Evolutionary conservation across 2,888 invertebrate genomes (phyloP).

Genomic region (Sphaeridia pumilis): DNA sequence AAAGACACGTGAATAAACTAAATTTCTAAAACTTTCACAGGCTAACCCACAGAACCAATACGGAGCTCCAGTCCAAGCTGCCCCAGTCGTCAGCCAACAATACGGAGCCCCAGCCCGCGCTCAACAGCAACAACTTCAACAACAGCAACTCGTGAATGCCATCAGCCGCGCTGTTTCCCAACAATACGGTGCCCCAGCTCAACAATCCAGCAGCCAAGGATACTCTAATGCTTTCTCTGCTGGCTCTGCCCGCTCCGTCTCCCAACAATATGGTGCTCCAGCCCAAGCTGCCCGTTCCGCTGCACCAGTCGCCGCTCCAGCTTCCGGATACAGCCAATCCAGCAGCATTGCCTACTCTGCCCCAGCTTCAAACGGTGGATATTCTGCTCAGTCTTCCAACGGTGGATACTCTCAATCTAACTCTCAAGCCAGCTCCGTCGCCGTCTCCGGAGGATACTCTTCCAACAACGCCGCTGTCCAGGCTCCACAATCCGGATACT

Average conservation of each 20-base stretch:
- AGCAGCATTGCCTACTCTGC: background rate
- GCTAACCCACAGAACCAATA: conserved; percentile 1
- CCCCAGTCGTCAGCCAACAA: conserved; percentile 1
- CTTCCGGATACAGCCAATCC: background rate
- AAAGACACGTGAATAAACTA: background rate
- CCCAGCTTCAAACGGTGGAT: background rate
- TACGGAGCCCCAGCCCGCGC: conserved; percentile 7
- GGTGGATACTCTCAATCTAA: conserved; percentile 4
- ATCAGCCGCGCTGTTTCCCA: background rate
- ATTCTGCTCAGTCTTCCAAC: background rate
- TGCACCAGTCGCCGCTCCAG: background rate
- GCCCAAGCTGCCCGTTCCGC: background rate
- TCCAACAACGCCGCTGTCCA: background rate
- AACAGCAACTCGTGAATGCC: background rate
- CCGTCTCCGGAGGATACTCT: background rate
- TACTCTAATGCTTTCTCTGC: background rate
- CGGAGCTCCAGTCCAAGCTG: background rate
- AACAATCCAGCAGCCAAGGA: conserved; percentile 10
- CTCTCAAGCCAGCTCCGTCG: background rate
- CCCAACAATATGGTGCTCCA: conserved; percentile 6
- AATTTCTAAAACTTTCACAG: background rate
- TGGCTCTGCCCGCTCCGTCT: background rate
- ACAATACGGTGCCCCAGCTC: conserved; percentile 14
- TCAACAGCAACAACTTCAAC: conserved; percentile 1
- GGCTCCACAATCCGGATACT: background rate